phyloP scores from a whole-genome alignment of 2,888 invertebrate species.

The Dusona sp. region DNA sequence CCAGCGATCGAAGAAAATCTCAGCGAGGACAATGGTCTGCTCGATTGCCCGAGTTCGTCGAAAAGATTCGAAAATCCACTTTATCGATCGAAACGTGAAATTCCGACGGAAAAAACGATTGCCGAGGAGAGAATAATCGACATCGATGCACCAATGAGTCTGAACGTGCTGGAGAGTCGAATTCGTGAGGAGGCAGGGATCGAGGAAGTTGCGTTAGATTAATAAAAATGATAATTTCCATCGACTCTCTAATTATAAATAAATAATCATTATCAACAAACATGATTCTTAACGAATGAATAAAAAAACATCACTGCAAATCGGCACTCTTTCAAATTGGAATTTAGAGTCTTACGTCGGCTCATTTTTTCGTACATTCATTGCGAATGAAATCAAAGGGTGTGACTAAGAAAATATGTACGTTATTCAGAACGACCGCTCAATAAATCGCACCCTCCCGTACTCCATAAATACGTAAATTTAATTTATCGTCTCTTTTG shows the following conservation, averaged over 20 bases:
- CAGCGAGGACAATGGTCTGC: slow-evolving; percentile 33
- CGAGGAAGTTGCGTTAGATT: slow-evolving; percentile 74
- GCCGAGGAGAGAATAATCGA: slow-evolving; percentile 70
- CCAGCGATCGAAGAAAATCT: slow-evolving; percentile 18
- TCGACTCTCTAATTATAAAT: background rate
- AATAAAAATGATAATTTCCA: slow-evolving; percentile 46
- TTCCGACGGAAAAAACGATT: background rate
- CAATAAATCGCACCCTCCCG: background rate
- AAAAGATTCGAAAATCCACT: slow-evolving; percentile 82
- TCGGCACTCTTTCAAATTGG: background rate
- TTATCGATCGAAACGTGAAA: slow-evolving; percentile 77
- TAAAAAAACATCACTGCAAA: background rate
- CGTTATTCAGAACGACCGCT: background rate
- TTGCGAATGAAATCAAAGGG: background rate
- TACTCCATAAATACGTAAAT: background rate
- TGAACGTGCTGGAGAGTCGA: slow-evolving; percentile 73
- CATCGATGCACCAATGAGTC: slow-evolving; percentile 73
- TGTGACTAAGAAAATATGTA: background rate
- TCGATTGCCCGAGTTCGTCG: slow-evolving; percentile 17
- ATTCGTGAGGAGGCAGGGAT: slow-evolving; percentile 65
- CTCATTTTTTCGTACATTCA: background rate
- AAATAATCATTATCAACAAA: background rate
- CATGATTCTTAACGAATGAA: background rate
- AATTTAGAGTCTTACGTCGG: background rate
- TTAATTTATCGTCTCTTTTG: slow-evolving; percentile 7